Conservation (phyloP, 2,888 invertebrate genomes). For the Bugulina stolonifera region DNA sequence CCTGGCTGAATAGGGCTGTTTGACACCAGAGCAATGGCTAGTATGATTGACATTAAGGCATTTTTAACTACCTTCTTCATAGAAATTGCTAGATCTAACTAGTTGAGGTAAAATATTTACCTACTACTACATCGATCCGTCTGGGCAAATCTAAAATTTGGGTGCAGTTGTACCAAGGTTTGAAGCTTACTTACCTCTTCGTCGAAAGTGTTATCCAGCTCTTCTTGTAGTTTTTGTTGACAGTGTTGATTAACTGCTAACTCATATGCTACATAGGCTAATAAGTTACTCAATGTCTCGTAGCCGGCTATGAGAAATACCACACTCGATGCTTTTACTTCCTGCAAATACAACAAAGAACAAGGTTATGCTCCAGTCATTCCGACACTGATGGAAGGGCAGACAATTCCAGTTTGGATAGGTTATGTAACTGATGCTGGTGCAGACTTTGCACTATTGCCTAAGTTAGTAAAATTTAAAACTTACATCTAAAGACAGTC, state of each 20-base stretch:
- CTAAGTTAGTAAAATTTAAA: too few relatives aligned
- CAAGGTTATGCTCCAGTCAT: neutral
- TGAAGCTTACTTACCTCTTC: constrained; percentile 35
- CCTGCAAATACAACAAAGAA: constrained; percentile 34
- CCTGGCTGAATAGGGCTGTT: neutral
- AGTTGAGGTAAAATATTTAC: too few relatives aligned
- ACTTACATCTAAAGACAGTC: constrained; percentile 26
- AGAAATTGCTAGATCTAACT: too few relatives aligned
- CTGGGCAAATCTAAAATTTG: too few relatives aligned
- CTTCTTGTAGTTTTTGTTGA: constrained; percentile 53
- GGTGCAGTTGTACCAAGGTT: too few relatives aligned
- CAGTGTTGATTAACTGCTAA: constrained; percentile 55
- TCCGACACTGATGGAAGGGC: too few relatives aligned
- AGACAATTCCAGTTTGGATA: too few relatives aligned
- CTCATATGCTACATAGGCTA: constrained; percentile 55
- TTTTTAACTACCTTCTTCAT: too few relatives aligned
- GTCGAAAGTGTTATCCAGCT: constrained; percentile 47
- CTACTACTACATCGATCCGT: too few relatives aligned
- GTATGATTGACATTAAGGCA: neutral
- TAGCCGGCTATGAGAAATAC: constrained; percentile 57
- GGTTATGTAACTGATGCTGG: too few relatives aligned
- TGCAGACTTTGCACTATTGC: too few relatives aligned
- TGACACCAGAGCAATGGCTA: neutral
- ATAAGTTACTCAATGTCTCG: constrained; percentile 57
- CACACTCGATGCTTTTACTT: constrained; percentile 45